Conservation (phyloP, 2,888 invertebrate genomes). For the Carterocephalus palaemon region DNA sequence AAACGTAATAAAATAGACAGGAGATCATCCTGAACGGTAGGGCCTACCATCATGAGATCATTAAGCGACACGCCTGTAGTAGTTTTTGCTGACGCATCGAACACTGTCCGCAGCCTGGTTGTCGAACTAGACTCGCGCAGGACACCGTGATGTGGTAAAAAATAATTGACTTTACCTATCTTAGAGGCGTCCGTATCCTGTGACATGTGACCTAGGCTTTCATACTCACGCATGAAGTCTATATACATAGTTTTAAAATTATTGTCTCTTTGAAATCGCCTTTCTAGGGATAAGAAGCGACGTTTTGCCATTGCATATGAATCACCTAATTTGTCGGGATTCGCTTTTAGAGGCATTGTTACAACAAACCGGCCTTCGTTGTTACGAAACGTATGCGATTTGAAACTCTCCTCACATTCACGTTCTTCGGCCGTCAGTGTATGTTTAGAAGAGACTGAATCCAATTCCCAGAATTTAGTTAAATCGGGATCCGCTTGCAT, state of each 20-base stretch:
- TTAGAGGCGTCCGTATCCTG: constrained; percentile 3
- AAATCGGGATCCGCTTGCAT: no score
- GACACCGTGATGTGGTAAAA: constrained; percentile 36
- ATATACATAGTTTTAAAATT: constrained; percentile 27
- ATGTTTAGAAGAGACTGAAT: no score
- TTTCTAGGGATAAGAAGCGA: constrained; percentile 34
- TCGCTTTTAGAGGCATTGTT: no score
- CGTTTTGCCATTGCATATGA: no score
- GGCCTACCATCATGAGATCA: constrained; percentile 28
- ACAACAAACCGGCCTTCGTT: no score
- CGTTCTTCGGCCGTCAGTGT: no score
- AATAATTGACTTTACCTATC: constrained; percentile 24
- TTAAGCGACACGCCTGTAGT: constrained; percentile 30
- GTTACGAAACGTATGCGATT: no score
- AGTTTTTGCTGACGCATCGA: constrained; percentile 34
- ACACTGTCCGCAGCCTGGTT: constrained; percentile 35
- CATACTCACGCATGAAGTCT: constrained; percentile 34
- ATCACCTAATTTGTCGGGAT: no score
- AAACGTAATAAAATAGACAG: constrained; percentile 29
- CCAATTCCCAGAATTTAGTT: no score
- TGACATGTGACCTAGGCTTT: constrained; percentile 33
- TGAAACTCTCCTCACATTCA: no score
- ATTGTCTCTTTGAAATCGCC: constrained; percentile 27
- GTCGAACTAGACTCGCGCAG: constrained; percentile 29
- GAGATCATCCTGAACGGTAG: constrained; percentile 30